A percentile compares a stretch with the other conserved stretches of the same genome.
phyloP scores from a whole-genome alignment of 2,888 invertebrate genomes.

The Monoplex corrugatus region DNA sequence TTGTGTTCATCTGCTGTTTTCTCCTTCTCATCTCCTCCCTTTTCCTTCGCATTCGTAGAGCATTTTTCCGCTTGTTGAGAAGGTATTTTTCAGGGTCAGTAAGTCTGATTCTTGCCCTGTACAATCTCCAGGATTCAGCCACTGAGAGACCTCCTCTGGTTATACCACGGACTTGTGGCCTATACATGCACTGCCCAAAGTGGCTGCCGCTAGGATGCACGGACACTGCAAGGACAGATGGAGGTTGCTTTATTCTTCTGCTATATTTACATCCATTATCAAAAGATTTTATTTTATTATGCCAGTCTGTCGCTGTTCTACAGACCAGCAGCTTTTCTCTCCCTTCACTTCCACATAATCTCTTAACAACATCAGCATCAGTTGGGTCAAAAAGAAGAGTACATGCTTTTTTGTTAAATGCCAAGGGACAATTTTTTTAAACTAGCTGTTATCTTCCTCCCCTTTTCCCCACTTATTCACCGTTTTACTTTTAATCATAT shows the following conservation, averaged over 20 bases:
- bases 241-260: neutral
- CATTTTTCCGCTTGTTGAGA: conserved; percentile 37
- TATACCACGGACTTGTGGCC: neutral
- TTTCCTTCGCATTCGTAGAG: conserved; percentile 19
- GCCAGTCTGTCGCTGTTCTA: no score
- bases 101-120: conserved; percentile 21
- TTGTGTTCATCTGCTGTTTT: neutral
- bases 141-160: conserved; percentile 17
- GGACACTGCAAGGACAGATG: conserved; percentile 40
- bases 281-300: neutral
- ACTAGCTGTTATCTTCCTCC: no score
- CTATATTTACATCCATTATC: neutral
- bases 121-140: conserved; percentile 35
- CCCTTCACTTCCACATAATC: no score
- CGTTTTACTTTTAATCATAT: no score
- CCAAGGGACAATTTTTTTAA: no score
- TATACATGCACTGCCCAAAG: neutral
- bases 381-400: no score
- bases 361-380: no score
- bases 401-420: no score
- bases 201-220: conserved; percentile 12
- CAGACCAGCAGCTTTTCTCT: no score
- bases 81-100: conserved; percentile 34
- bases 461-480: no score
- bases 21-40: conserved; percentile 15